A percentile compares a stretch with the other conserved stretches of the same genome.
phyloP scores from a whole-genome alignment of 2,797 vertebrate genomes.

The Poliocrania exsul region DNA sequence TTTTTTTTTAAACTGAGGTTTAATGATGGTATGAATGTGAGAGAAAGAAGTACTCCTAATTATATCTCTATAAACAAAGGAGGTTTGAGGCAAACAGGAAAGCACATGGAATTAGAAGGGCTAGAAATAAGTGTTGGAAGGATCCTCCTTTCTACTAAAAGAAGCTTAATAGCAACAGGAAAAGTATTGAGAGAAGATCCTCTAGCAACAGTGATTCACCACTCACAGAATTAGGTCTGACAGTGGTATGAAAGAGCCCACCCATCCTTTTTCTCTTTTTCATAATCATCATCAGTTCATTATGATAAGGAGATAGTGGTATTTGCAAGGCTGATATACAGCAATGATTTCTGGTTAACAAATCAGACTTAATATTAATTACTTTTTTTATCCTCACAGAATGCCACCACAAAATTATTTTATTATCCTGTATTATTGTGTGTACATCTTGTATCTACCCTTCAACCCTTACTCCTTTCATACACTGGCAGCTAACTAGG shows the following conservation, averaged over 20 bases:
- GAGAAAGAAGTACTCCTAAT: not conserved
- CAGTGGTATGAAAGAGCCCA: not conserved
- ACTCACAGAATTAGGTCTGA: not conserved
- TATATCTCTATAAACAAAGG: not conserved
- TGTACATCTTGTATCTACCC: not conserved
- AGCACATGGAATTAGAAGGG: not conserved
- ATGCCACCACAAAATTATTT: not conserved
- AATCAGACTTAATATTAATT: conserved; percentile 2
- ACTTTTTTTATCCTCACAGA: conserved; percentile 1
- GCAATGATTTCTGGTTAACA: not conserved
- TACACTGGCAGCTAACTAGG: not conserved
- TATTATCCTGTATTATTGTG: not conserved
- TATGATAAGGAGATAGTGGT: not conserved
- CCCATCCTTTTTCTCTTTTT: not conserved
- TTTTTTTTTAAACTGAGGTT: not conserved
- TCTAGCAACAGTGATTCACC: not conserved
- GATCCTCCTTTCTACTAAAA: not conserved
- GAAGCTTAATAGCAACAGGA: not conserved
- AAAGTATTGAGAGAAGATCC: not conserved
- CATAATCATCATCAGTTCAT: not conserved
- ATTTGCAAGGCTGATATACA: not conserved
- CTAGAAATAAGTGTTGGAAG: not conserved
- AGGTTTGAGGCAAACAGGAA: not conserved
- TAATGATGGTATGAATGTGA: not conserved
- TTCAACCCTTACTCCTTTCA: not conserved